Evolutionary conservation across 2,113 vertebrate species (phyloP).

Genomic region (Baryphthengus martii): DNA sequence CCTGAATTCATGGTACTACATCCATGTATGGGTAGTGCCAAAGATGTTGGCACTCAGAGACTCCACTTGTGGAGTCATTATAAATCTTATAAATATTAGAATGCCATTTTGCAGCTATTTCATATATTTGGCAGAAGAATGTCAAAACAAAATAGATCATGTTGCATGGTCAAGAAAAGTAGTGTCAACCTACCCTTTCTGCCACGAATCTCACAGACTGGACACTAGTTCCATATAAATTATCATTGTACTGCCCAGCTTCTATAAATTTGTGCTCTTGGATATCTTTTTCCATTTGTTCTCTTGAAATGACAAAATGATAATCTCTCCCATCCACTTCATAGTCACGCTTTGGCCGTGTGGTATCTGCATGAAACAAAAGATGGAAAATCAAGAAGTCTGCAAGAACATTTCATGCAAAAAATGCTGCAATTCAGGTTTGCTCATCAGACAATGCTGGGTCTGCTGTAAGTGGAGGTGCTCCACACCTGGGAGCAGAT

Average conservation of each 20-base stretch:
- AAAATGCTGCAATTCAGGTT: not conserved
- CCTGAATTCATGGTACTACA: not conserved
- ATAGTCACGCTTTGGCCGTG: conserved; percentile 90
- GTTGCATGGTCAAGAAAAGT: not conserved
- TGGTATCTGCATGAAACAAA: conserved; percentile 83
- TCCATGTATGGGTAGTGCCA: not conserved
- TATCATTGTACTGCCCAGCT: conserved; percentile 97
- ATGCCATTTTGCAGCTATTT: not conserved
- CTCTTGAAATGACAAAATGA: conserved; percentile 94
- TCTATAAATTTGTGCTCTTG: conserved; percentile 99
- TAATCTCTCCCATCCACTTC: conserved; percentile 96
- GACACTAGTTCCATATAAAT: conserved; percentile 96
- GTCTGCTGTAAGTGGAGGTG: not conserved
- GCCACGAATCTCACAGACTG: conserved; percentile 96
- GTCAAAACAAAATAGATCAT: not conserved
- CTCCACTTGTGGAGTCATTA: not conserved
- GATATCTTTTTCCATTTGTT: conserved; percentile 98
- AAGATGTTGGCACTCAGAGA: not conserved
- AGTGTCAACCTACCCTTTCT: conserved; percentile 83
- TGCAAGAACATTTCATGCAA: not conserved
- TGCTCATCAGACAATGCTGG: not conserved
- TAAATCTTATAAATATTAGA: not conserved
- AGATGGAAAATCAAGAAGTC: not conserved
- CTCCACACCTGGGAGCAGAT: not conserved
- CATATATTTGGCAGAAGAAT: not conserved